These are phyloP conservation scores for Hyperoodon ampullatus DNA, from an alignment of 2,113 vertebrate species.

Conservation along the genomic window DNA sequence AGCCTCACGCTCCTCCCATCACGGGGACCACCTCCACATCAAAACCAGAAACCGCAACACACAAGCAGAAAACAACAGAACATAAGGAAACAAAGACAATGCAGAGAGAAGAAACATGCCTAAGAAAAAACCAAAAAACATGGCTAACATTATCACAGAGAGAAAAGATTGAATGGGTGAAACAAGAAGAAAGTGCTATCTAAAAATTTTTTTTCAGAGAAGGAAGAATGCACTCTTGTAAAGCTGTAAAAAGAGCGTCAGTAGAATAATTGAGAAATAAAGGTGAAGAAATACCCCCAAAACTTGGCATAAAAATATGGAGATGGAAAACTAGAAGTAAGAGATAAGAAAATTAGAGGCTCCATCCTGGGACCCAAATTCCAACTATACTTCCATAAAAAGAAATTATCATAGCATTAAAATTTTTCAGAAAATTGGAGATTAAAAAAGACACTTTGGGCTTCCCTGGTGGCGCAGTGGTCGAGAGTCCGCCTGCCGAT, in stretches of 20 bases:
- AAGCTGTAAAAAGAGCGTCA: background rate
- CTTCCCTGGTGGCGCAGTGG: too few relatives aligned
- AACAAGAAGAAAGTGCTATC: background rate
- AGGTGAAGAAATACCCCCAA: background rate
- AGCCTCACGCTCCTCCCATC: background rate
- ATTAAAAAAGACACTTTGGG: background rate
- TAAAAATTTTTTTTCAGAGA: background rate
- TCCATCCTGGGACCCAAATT: too few relatives aligned
- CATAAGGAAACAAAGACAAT: accelerated
- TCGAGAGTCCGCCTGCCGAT: too few relatives aligned
- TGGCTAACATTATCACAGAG: background rate
- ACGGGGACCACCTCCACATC: background rate
- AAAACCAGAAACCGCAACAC: background rate
- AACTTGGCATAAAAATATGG: background rate
- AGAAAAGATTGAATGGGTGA: background rate
- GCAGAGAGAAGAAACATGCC: background rate
- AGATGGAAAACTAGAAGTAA: background rate
- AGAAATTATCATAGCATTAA: accelerated
- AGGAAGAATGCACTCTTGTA: background rate
- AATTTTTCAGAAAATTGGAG: background rate
- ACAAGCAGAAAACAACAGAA: accelerated
- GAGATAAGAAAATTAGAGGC: background rate
- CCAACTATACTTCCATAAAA: too few relatives aligned
- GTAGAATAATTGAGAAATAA: background rate
- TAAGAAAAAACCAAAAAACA: accelerated